Conservation (phyloP, 1,140 invertebrate species). For the Nomia melanderi region DNA sequence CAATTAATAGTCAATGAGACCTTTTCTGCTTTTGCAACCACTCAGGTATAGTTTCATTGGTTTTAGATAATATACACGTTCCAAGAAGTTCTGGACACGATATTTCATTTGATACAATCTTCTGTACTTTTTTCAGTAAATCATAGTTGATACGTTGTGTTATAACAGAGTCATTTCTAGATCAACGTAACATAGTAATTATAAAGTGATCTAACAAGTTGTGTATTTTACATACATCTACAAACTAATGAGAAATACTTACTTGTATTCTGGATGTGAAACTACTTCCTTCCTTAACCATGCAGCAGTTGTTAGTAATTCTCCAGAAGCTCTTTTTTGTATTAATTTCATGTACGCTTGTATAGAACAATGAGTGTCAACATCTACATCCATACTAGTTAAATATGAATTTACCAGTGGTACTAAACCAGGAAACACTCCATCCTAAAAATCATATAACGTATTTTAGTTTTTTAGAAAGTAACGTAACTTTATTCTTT, state of each 20-base stretch:
- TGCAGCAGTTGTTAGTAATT: constrained; percentile 91
- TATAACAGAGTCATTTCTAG: constrained; percentile 93
- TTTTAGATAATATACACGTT: constrained; percentile 87
- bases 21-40: constrained; percentile 83
- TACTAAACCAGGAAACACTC: constrained; percentile 96
- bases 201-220: constrained; percentile 8
- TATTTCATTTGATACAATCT: constrained; percentile 87
- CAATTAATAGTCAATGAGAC: constrained; percentile 54
- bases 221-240: neutral
- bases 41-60: constrained; percentile 90
- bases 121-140: constrained; percentile 88
- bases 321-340: constrained; percentile 92
- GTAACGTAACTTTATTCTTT: neutral
- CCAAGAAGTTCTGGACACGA: constrained; percentile 90
- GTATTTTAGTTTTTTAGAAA: constrained; percentile 1
- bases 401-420: constrained; percentile 96
- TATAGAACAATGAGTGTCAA: constrained; percentile 97
- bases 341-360: constrained; percentile 98
- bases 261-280: constrained; percentile 94
- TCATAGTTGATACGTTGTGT: constrained; percentile 96
- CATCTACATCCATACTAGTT: constrained; percentile 96
- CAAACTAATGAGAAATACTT: constrained; percentile 68
- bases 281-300: constrained; percentile 96
- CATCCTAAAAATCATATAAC: constrained; percentile 82
- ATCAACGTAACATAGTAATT: constrained; percentile 31